Base-by-base conservation (phyloP, 2,888 invertebrate species). In the Rhagonycha fulva region DNA sequence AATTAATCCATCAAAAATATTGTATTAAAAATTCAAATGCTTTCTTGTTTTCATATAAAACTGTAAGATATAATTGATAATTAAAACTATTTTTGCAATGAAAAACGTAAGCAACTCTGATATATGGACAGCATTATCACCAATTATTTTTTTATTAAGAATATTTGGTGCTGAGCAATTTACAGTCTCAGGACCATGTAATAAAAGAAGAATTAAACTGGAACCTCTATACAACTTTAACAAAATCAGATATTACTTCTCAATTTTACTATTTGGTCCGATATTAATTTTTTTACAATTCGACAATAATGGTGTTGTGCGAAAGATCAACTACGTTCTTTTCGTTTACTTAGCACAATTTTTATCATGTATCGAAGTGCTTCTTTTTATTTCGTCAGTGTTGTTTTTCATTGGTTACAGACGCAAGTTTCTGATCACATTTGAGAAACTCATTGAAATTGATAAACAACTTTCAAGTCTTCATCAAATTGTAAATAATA, bases 271-370 rank as follows among this genome's bases (percentile, higher is more conserved):
- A 0, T 47, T 47, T n/a, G 2, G 2, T n/a, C 2, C 7, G 9
- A 9, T n/a, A n/a, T 2, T 47, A 7, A 7, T 47, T n/a, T 7
- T n/a, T 2, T 0, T 47, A 2, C 7, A n/a, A 5, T 7, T 12
- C 3, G 2, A 47, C n/a, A 47, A 7, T n/a, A 10, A 47, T 5
- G 7, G 7, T n/a, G 5, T 47, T 47, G 7, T 4, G 7, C n/a
- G n/a, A 2, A 1, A 5, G n/a, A 3, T 0, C n/a, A 2, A n/a
- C 2, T 2, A n/a, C n/a, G 2, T 47, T 7, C n/a, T 47, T n/a
- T n/a, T 5, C 2, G 47, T n/a, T 47, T n/a, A 47, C 7, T n/a
- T n/a, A n/a, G n/a, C 2, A n/a, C 5, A 47, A 47, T 47, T 47
- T 47, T 5, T 47, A 9, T 12, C n/a, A 2, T n/a, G 7, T 47